Percentiles rank a stretch among this genome's conserved stretches.
These are phyloP conservation scores for Dicranocentrus wangi DNA, from an alignment of 2,888 invertebrate species.

Conservation along the genomic window DNA sequence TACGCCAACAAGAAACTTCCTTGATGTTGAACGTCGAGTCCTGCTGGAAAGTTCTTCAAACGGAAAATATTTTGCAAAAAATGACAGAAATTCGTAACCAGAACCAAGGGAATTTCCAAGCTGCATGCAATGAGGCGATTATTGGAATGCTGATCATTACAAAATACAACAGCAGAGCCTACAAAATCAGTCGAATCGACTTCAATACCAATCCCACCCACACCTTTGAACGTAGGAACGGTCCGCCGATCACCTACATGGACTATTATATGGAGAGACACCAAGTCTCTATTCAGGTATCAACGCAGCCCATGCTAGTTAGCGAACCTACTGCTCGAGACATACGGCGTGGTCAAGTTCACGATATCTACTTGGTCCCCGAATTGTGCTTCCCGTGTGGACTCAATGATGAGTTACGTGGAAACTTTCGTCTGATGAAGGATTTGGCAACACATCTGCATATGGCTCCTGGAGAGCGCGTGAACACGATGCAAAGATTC, in stretches of 20 bases:
- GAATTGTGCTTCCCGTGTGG: constrained; percentile 49
- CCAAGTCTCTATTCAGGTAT: not conserved
- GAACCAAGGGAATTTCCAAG: not conserved
- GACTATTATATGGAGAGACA: constrained; percentile 62
- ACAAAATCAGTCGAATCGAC: constrained; percentile 76
- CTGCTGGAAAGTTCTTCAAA: too few relatives aligned
- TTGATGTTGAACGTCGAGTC: too few relatives aligned
- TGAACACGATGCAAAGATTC: constrained; percentile 14
- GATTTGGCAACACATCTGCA: constrained; percentile 32
- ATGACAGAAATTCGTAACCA: not conserved
- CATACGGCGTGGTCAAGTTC: constrained; percentile 24
- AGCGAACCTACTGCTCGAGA: constrained; percentile 28
- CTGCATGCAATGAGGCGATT: constrained; percentile 4
- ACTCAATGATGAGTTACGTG: constrained; percentile 25
- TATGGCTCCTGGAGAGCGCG: constrained; percentile 24
- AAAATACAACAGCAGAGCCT: constrained; percentile 76
- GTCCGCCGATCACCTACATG: constrained; percentile 70
- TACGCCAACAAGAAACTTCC: too few relatives aligned
- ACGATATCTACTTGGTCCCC: constrained; percentile 39
- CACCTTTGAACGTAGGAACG: constrained; percentile 73
- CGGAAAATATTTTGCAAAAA: constrained; percentile 38
- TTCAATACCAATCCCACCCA: constrained; percentile 75
- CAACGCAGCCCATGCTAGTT: constrained; percentile 49
- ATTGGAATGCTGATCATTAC: constrained; percentile 71
- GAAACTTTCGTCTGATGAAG: constrained; percentile 45